A percentile compares a stretch with the other conserved stretches of the same genome.
These are phyloP conservation scores for Prochilodus magdalenae DNA, from an alignment of 2,113 vertebrate genomes.

Conservation along the genomic window DNA sequence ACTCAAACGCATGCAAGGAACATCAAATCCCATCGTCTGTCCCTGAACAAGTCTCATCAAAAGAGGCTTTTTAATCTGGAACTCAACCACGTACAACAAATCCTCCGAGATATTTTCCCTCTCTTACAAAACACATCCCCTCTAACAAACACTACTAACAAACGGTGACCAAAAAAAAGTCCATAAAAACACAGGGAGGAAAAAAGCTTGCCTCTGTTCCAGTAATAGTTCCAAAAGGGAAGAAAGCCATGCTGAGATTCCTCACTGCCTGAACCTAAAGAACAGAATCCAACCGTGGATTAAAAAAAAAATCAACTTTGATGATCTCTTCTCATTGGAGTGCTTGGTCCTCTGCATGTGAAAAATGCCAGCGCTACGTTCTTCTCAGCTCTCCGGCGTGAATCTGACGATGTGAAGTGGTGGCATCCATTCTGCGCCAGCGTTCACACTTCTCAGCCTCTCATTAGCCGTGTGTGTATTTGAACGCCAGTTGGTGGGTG, in stretches of 20 bases:
- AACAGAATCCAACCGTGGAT: constrained; percentile 32
- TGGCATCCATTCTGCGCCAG: constrained; percentile 51
- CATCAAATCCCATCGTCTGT: constrained; percentile 24
- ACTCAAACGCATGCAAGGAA: neutral
- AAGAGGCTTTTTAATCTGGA: constrained; percentile 36
- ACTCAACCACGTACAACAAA: constrained; percentile 28
- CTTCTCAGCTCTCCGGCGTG: constrained; percentile 37
- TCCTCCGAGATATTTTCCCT: constrained; percentile 8
- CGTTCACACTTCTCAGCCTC: constrained; percentile 56
- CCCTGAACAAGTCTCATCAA: constrained; percentile 36
- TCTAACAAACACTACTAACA: neutral
- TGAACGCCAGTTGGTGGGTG: constrained; percentile 56
- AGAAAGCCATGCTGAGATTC: constrained; percentile 55
- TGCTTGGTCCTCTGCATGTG: constrained; percentile 39
- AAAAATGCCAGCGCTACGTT: constrained; percentile 35
- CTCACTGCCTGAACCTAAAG: constrained; percentile 30
- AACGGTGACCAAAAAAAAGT: neutral
- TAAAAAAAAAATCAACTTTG: constrained; percentile 32
- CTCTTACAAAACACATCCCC: neutral
- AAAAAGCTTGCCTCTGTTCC: constrained; percentile 58
- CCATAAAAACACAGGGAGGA: constrained; percentile 17
- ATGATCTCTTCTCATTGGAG: constrained; percentile 27
- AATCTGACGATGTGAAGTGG: constrained; percentile 48
- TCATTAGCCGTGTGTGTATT: constrained; percentile 58
- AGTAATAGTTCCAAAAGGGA: constrained; percentile 58